Evolutionary conservation across 2,888 invertebrate species (phyloP), one percentile per base, ranked within the genome.

Genomic region (Pristionchus maxplancki): DNA sequence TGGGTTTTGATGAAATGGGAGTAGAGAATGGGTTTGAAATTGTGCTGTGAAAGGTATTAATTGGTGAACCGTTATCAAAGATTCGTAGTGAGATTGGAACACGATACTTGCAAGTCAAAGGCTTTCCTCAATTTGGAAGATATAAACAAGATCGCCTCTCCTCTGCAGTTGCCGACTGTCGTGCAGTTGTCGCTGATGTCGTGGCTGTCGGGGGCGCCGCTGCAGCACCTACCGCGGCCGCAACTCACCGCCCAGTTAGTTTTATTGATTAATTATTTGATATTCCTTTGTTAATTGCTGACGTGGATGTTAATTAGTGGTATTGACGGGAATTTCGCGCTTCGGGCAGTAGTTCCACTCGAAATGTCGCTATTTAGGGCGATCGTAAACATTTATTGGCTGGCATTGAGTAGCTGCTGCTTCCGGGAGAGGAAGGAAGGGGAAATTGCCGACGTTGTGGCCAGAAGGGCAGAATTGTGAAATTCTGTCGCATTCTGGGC

Each of bases 201-300:
- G 34, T 87, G 86, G 86, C 50, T 87, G 48, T 67, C 86, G 34
- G 50, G 58, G 1, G 44, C 71, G 48, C 86, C 71, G 9, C 28
- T 87, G 50, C n/a, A 34, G 37, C 86, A 87, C 37, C 67, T 87
- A 11, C 67, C 71, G n/a, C 34, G 58, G 13, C 86, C 86, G 6
- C 86, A 87, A 24, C 86, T 87, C 50, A 34, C 64, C n/a, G 86
- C 71, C 11, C 86, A 87, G 86, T 87, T 8, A 71, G 86, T 67
- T 31, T 85, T n/a, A 15, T 64, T 50, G 48, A 20, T 67, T 74
- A 74, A 2, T 78, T 78, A 78, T 48, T 78, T 44, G 28, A 78
- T 40, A 17, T 24, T 40, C 24, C 5, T 58, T 58, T 1, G 24
- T 53, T 53, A 53, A 5, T 53, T 20, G 24, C 6, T 20, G 6